Evolutionary conservation across 2,113 vertebrate genomes (phyloP), one percentile per base, ranked within the genome.

Genomic region (Amphiprion percula): DNA sequence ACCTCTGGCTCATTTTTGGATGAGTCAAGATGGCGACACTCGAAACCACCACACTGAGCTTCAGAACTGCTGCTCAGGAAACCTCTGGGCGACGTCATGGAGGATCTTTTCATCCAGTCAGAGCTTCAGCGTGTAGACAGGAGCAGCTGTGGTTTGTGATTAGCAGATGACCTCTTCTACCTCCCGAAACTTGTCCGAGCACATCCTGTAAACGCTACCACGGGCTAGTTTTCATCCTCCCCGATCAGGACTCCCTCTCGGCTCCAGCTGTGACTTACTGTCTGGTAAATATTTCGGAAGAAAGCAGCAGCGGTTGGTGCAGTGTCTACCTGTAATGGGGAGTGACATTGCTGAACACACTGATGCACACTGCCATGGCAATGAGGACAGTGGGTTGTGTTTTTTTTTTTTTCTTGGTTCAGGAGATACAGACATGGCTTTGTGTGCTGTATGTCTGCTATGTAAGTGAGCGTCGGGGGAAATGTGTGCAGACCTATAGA

Each of bases 341-440:
- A 62, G 55, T 12, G n/a, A 30, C 83, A 88, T 89, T 74, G 59
- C 77, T 81, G 78, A 78, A 53, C 69, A 64, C 59, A 15, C 59
- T 50, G 87, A 79, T 33, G 53, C 63, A 47, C 86, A 60, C 65
- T 85, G 87, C 77, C 84, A 88, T 91, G 86, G 87, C 53, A 14
- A 88, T 89, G 83, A 79, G 10, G 58, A 41, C 63, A 10, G 59
- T 8, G 41, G 72, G 49, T 75, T 30, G 30, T 30, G 4, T 30
- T 30, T 30, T 59, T 39, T 56, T 63, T 67, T 37, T 37, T 37
- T 37, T 37, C 10, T 9, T 37, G 33, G 26, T 50, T 52, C 5
- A 53, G 39, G 37, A 50, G 49, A 39, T 26, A 84, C 83, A 85
- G 83, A 69, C 69, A 17, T 12, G 23, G 74, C 85, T 84, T 67